Conservation (phyloP, 2,113 vertebrate genomes). For the Oryzias melastigma region DNA sequence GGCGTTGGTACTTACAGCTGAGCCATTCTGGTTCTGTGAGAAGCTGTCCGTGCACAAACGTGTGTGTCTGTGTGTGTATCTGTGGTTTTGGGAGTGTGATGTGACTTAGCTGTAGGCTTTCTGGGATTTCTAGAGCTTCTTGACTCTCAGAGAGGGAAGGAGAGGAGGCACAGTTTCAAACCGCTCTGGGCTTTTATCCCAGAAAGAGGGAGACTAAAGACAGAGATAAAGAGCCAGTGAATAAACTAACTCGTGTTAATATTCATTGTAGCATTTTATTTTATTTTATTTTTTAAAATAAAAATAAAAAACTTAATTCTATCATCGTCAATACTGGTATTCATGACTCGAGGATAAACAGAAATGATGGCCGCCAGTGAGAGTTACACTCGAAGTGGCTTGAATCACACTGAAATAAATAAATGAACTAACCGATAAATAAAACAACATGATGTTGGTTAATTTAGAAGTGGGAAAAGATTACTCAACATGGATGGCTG, state of each 20-base stretch:
- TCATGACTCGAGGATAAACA: too few species aligned
- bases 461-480: too few species aligned
- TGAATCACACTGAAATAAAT: too few species aligned
- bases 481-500: too few species aligned
- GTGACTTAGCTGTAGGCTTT: conserved; percentile 28
- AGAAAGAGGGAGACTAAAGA: conserved; percentile 19
- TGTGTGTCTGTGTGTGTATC: background rate
- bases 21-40: conserved; percentile 27
- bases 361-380: too few species aligned
- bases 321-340: too few species aligned
- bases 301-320: too few species aligned
- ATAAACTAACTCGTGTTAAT: conserved; percentile 27
- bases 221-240: conserved; percentile 34
- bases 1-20: conserved; percentile 35
- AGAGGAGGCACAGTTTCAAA: conserved; percentile 21
- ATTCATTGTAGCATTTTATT: conserved; percentile 1
- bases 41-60: background rate
- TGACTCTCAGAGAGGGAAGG: conserved; percentile 19
- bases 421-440: too few species aligned
- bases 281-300: background rate
- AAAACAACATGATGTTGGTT: too few species aligned
- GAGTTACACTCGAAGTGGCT: too few species aligned
- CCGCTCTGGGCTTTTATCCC: conserved; percentile 30
- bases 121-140: conserved; percentile 39
- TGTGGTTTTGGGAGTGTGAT: conserved; percentile 22